phyloP scores from a whole-genome alignment of 2,113 vertebrate species.

The Potamarius usumacintae region DNA sequence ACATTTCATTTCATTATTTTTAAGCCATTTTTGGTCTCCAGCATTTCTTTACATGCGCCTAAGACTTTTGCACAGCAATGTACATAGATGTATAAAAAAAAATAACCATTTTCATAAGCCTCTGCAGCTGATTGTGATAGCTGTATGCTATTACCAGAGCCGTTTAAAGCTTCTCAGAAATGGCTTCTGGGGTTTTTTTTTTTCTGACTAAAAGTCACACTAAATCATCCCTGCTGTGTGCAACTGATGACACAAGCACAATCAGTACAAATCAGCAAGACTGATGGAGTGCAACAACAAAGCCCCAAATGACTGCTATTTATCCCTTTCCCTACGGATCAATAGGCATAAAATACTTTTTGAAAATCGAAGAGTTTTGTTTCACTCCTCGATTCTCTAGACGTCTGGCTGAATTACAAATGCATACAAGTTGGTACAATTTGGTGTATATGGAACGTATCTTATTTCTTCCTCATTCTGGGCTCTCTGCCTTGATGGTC shows the following conservation, averaged over 20 bases:
- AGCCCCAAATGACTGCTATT: slow-evolving; percentile 49
- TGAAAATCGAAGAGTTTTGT: slow-evolving; percentile 46
- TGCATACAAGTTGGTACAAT: not conserved
- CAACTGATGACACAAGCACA: slow-evolving; percentile 49
- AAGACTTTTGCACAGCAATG: no score
- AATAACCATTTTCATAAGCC: not conserved
- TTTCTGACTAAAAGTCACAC: slow-evolving; percentile 40
- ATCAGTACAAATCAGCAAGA: slow-evolving; percentile 48
- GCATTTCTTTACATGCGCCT: no score
- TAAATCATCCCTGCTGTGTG: slow-evolving; percentile 42
- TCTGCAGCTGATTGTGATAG: not conserved
- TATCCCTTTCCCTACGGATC: slow-evolving; percentile 43
- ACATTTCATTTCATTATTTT: no score
- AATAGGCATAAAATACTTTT: slow-evolving; percentile 39
- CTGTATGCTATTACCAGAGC: slow-evolving; percentile 5
- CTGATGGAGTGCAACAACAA: slow-evolving; percentile 42
- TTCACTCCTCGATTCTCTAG: slow-evolving; percentile 12
- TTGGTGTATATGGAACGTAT: not conserved
- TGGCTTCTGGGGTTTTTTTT: slow-evolving; percentile 11
- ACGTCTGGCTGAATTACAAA: slow-evolving; percentile 1
- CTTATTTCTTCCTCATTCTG: slow-evolving; percentile 9
- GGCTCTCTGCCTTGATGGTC: not conserved
- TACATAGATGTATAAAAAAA: no score
- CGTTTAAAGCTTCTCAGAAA: slow-evolving; percentile 6
- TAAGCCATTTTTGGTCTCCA: no score